Evolutionary conservation across 2,888 invertebrate genomes (phyloP).

Genomic region (Lasius platythorax): DNA sequence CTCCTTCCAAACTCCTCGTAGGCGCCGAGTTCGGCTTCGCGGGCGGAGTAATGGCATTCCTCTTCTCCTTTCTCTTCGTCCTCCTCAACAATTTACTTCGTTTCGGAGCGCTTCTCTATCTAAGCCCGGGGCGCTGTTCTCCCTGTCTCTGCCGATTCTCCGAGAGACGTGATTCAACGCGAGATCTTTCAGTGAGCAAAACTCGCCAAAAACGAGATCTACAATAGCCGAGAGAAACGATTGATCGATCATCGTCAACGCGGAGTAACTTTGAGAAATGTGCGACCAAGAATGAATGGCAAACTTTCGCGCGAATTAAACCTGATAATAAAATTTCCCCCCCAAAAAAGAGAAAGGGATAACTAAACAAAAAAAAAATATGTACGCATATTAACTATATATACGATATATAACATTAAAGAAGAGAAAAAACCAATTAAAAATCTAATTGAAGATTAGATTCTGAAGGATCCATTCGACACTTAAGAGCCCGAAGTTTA

Average conservation of each 20-base stretch:
- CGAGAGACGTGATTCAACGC: conserved; percentile 46
- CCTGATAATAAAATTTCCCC: background rate
- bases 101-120: conserved; percentile 60
- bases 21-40: conserved; percentile 59
- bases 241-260: conserved; percentile 62
- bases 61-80: conserved; percentile 67
- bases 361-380: background rate
- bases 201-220: conserved; percentile 43
- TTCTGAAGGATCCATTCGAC: background rate
- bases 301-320: background rate
- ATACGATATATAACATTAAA: background rate
- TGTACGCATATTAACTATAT: background rate
- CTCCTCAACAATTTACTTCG: conserved; percentile 71
- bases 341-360: background rate
- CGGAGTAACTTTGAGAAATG: conserved; percentile 19
- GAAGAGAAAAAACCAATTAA: background rate
- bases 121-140: conserved; percentile 54
- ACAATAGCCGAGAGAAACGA: conserved; percentile 43
- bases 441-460: background rate
- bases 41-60: conserved; percentile 75
- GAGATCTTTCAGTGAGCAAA: conserved; percentile 24
- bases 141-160: conserved; percentile 42
- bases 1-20: conserved; percentile 52
- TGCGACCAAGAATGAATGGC: background rate
- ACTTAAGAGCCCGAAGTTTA: background rate